Evolutionary conservation across 2,888 invertebrate genomes (phyloP).

Genomic region (Zaprionus lineosus): DNA sequence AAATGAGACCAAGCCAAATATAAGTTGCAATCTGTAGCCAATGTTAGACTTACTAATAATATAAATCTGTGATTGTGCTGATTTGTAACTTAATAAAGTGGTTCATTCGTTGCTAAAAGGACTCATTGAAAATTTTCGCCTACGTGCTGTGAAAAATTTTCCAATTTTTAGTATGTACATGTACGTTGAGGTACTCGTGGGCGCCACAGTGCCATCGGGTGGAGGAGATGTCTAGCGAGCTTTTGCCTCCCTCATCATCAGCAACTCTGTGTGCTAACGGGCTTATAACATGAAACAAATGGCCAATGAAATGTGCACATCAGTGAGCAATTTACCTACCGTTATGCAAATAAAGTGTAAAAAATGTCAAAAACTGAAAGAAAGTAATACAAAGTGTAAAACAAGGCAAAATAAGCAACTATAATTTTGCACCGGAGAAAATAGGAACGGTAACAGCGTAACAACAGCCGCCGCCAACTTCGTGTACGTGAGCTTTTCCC

Average conservation of each 20-base stretch:
- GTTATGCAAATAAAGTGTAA: slow-evolving; percentile 56
- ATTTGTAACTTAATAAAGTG: slow-evolving; percentile 7
- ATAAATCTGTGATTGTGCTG: slow-evolving; percentile 1
- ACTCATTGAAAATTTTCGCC: slow-evolving; percentile 57
- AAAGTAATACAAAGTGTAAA: slow-evolving; percentile 40
- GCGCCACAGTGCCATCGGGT: slow-evolving; percentile 65
- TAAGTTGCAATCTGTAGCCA: slow-evolving; percentile 46
- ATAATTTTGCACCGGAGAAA: no score
- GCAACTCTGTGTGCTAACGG: slow-evolving; percentile 42
- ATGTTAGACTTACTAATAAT: slow-evolving; percentile 3
- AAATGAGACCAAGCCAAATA: slow-evolving; percentile 12
- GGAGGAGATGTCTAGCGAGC: slow-evolving; percentile 58
- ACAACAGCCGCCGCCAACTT: slow-evolving; percentile 67
- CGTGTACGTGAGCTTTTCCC: slow-evolving; percentile 39
- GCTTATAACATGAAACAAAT: slow-evolving; percentile 43
- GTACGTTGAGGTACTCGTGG: slow-evolving; percentile 70
- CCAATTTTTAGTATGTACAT: slow-evolving; percentile 81
- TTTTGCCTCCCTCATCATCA: slow-evolving; percentile 54
- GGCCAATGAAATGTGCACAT: slow-evolving; percentile 49
- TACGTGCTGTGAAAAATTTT: slow-evolving; percentile 69
- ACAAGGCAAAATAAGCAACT: slow-evolving; percentile 31
- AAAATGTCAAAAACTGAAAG: slow-evolving; percentile 63
- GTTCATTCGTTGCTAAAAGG: slow-evolving; percentile 3
- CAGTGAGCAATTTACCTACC: slow-evolving; percentile 43
- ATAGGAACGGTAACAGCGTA: slow-evolving; percentile 33